Evolutionary conservation across 2,113 vertebrate species (phyloP), one percentile per base, ranked within the genome.

Genomic region (Mormoops blainvillei): DNA sequence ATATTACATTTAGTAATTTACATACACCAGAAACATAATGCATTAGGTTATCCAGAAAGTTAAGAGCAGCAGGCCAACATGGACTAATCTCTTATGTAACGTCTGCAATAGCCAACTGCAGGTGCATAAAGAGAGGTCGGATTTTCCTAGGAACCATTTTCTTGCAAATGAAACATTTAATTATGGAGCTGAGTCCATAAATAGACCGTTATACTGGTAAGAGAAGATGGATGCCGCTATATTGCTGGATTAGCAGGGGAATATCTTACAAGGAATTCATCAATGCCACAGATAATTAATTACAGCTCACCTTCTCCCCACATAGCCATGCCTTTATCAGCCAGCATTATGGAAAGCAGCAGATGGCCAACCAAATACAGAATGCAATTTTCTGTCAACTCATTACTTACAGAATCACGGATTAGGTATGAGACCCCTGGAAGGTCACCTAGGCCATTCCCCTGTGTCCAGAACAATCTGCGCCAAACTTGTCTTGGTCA

Each of bases 211-310:
- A 78, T 67, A 82, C 89, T 76, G 97, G 67, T 84, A 96, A 81
- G 19, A 1, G 36, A 96, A 77, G 74, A 89, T 92, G 94, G 96
- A 97, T 97, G 63, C 87, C 97, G 96, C 98, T 98, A 94, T 56
- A 45, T 91, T 87, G 93, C 94, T 96, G 93, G 94, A 98, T 98
- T 98, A 98, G 97, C 97, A 97, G 81, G 97, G 96, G 96, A 98
- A 96, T 97, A 98, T 93, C n/a, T 70, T 96, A 93, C 95, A 97
- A 97, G 87, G 98, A 98, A 98, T 98, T 94, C 97, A 98, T 98
- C 98, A 98, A 67, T 98, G 98, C 98, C 98, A 98, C 63, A 96
- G 95, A 97, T 98, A 98, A 98, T 98, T 98, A 98, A 98, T 97
- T 98, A 94, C 87, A 97, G 98, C 77, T 98, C 96, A 97, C 92